These are phyloP conservation scores for Drosophila quinaria DNA, from an alignment of 2,888 invertebrate species.

Conservation along the genomic window DNA sequence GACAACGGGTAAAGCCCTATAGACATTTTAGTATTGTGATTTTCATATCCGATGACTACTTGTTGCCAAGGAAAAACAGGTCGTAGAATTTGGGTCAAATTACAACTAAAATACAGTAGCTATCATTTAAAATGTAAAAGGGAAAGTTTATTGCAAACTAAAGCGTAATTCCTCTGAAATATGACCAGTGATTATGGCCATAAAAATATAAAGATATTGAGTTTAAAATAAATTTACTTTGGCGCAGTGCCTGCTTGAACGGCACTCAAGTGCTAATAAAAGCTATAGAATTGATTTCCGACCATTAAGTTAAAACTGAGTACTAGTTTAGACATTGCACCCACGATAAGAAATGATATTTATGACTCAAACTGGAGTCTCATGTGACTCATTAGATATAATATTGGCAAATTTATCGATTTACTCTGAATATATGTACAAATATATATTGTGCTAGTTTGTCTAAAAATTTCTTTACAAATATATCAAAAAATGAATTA, in stretches of 20 bases:
- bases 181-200: slow-evolving; percentile 10
- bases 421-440: not conserved
- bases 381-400: not conserved
- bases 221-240: slow-evolving; percentile 8
- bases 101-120: slow-evolving; percentile 10
- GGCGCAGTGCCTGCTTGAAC: slow-evolving; percentile 15
- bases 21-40: not conserved
- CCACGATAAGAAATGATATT: slow-evolving; percentile 15
- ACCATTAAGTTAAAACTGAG: not conserved
- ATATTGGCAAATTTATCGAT: not conserved
- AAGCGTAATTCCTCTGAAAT: slow-evolving; percentile 14
- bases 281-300: slow-evolving; percentile 6
- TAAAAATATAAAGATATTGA: slow-evolving; percentile 9
- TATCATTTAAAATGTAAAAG: not conserved
- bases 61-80: not conserved
- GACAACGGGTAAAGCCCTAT: not conserved
- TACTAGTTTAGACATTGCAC: not conserved
- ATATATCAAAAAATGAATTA: not conserved
- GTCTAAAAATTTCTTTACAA: not conserved
- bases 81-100: slow-evolving; percentile 9
- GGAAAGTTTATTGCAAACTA: slow-evolving; percentile 9
- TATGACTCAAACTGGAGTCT: slow-evolving; percentile 9
- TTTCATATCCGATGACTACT: not conserved
- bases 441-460: too few relatives aligned
- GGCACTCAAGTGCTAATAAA: not conserved